Percentiles rank a stretch among this genome's conserved stretches.
phyloP scores from a whole-genome alignment of 1,140 invertebrate species.

The Hycleus cichorii region DNA sequence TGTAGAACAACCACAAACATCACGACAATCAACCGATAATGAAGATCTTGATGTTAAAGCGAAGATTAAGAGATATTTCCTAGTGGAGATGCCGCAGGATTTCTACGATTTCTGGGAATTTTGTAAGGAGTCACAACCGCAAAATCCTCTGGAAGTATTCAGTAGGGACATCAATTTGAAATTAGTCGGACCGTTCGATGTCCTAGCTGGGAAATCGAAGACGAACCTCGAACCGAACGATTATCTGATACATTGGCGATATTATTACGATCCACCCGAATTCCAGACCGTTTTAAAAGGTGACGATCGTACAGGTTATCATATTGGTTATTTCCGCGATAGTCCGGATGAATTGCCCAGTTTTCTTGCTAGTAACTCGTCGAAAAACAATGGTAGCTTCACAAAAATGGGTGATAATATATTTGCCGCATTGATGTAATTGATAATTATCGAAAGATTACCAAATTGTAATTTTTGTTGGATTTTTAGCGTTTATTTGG shows the following conservation, averaged over 20 bases:
- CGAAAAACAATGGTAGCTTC: conserved; percentile 54
- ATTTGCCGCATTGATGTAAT: conserved; percentile 77
- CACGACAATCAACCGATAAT: not conserved
- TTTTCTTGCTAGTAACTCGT: conserved; percentile 12
- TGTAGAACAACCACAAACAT: conserved; percentile 16
- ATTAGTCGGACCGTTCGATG: conserved; percentile 82
- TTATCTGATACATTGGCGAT: conserved; percentile 78
- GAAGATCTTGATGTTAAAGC: conserved; percentile 24
- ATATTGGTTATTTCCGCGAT: conserved; percentile 88
- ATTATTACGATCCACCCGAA: conserved; percentile 90
- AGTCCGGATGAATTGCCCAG: conserved; percentile 51
- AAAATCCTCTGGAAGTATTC: conserved; percentile 53
- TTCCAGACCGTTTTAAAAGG: conserved; percentile 74
- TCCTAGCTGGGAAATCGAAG: conserved; percentile 55
- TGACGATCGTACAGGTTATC: conserved; percentile 60
- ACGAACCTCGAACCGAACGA: conserved; percentile 47
- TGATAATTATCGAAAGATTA: not conserved
- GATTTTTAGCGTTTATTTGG: conserved; percentile 52
- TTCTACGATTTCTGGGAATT: conserved; percentile 82
- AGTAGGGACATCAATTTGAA: conserved; percentile 58
- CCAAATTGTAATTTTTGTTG: not conserved
- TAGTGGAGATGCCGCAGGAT: conserved; percentile 81
- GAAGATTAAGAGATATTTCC: conserved; percentile 66
- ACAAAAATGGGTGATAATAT: conserved; percentile 70
- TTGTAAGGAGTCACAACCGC: conserved; percentile 56